These are phyloP conservation scores for Poeciliopsis turrubarensis DNA, from an alignment of 2,113 vertebrate genomes.

Conservation along the genomic window DNA sequence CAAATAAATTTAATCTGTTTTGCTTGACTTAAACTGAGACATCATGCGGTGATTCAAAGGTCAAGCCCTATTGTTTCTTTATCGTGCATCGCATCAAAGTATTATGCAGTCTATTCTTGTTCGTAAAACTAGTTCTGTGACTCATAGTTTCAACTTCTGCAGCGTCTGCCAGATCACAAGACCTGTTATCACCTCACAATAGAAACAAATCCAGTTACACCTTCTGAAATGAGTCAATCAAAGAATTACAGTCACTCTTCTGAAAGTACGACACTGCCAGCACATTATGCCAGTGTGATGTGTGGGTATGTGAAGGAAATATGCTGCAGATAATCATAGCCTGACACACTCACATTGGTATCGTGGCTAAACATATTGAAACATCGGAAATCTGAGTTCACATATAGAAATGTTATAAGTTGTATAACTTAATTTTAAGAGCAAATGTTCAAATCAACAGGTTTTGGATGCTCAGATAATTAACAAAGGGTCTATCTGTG, in stretches of 20 bases:
- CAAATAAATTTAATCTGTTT: background rate
- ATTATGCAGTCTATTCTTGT: background rate
- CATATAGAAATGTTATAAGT: background rate
- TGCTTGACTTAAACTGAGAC: background rate
- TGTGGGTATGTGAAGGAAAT: background rate
- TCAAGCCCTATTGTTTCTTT: background rate
- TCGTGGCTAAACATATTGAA: background rate
- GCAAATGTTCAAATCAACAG: background rate
- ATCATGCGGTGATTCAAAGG: constrained; percentile 29
- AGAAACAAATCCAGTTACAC: background rate
- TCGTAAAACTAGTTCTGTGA: constrained; percentile 22
- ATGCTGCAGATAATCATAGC: constrained; percentile 3
- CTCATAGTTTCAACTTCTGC: constrained; percentile 32
- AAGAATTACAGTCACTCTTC: background rate
- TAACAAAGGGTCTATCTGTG: no score
- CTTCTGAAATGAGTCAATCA: background rate
- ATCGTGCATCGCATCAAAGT: background rate
- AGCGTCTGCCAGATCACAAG: constrained; percentile 10
- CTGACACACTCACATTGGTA: background rate
- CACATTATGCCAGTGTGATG: background rate
- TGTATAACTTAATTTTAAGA: background rate
- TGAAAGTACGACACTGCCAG: background rate
- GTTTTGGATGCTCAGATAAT: no score
- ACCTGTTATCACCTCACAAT: constrained; percentile 22
- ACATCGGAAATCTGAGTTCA: background rate